Percentiles rank a stretch among this genome's conserved stretches.
These are phyloP conservation scores for Serripes groenlandicus DNA, from an alignment of 2,888 invertebrate species.

Conservation along the genomic window DNA sequence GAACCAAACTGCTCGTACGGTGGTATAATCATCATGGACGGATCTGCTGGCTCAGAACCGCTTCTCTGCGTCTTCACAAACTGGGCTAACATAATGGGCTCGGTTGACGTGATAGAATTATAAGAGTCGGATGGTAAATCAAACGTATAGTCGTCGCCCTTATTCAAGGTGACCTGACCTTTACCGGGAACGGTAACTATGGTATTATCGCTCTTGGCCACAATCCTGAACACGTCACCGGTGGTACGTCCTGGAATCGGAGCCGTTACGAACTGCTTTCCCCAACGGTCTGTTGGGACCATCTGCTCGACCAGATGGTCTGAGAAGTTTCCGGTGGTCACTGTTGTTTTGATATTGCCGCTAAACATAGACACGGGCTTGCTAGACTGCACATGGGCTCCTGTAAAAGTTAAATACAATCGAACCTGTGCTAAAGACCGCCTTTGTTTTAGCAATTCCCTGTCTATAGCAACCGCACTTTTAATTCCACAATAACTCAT, in stretches of 20 bases:
- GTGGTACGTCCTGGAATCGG: constrained; percentile 76
- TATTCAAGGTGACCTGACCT: constrained; percentile 51
- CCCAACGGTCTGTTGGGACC: constrained; percentile 78
- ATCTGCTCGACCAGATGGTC: constrained; percentile 81
- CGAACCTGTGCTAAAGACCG: not conserved
- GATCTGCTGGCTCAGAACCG: constrained; percentile 71
- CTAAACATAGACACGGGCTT: constrained; percentile 66
- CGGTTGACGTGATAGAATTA: constrained; percentile 56
- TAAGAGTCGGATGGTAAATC: constrained; percentile 58
- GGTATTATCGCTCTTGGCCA: constrained; percentile 69
- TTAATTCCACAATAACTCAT: too few relatives aligned
- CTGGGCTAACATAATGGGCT: constrained; percentile 67
- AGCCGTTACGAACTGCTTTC: constrained; percentile 76
- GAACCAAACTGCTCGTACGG: constrained; percentile 74
- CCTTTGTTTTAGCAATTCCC: too few relatives aligned
- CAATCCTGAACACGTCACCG: constrained; percentile 77
- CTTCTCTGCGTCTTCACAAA: constrained; percentile 73
- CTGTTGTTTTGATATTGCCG: constrained; percentile 68
- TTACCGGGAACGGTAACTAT: constrained; percentile 54
- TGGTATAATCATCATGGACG: constrained; percentile 79
- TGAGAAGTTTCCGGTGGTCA: constrained; percentile 58
- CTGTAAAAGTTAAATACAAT: constrained; percentile 32
- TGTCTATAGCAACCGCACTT: too few relatives aligned
- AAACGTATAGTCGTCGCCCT: constrained; percentile 51
- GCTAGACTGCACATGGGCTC: constrained; percentile 64